Evolutionary conservation across 2,113 vertebrate genomes (phyloP).

Genomic region (Apodemus sylvaticus): DNA sequence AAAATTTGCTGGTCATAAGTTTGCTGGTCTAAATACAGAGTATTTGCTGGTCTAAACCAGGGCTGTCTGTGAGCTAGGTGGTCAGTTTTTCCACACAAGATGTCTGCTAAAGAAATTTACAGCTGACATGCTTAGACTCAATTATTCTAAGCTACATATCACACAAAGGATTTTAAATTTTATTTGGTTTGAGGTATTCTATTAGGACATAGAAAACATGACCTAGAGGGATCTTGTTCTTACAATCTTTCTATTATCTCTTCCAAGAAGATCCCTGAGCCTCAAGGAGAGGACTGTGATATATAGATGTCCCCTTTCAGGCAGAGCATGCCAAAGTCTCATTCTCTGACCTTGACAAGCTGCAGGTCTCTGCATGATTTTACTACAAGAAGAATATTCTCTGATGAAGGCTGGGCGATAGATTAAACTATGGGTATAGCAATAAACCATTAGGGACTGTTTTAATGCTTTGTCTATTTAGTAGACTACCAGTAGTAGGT

Average conservation of each 20-base stretch:
- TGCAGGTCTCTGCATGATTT: not conserved
- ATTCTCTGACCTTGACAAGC: not conserved
- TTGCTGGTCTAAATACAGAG: not conserved
- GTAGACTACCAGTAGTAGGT: not conserved
- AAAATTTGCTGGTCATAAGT: not conserved
- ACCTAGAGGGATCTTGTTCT: not conserved
- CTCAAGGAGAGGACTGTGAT: not conserved
- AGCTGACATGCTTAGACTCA: not conserved
- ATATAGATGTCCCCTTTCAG: not conserved
- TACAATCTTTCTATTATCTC: not conserved
- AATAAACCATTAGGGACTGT: not conserved
- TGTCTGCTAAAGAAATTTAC: not conserved
- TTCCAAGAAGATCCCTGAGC: not conserved
- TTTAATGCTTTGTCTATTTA: not conserved
- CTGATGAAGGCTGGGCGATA: not conserved
- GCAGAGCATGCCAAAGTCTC: not conserved
- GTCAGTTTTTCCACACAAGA: not conserved
- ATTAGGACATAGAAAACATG: not conserved
- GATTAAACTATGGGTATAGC: not conserved
- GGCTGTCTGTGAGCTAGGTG: not conserved
- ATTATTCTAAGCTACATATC: not conserved
- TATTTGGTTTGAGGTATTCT: not conserved
- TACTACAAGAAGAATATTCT: not conserved
- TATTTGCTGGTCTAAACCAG: not conserved
- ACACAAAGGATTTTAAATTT: not conserved